These are phyloP conservation scores for Aleadryas rufinucha DNA, from an alignment of 2,113 vertebrate genomes.

Conservation along the genomic window DNA sequence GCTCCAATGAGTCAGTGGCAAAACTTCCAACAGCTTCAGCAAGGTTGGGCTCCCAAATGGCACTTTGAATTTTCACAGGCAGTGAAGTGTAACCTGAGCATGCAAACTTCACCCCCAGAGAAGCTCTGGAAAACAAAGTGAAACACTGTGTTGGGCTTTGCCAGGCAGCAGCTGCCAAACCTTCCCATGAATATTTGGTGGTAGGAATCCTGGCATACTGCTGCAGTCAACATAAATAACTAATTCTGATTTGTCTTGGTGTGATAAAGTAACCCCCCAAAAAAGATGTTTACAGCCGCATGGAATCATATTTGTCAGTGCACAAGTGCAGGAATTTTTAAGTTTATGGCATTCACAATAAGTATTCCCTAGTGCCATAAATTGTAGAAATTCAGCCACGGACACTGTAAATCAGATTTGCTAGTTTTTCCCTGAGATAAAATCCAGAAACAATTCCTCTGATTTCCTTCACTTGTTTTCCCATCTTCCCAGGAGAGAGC, in stretches of 20 bases:
- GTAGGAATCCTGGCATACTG: not conserved
- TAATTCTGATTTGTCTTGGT: not conserved
- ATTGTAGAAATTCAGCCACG: not conserved
- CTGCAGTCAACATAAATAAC: not conserved
- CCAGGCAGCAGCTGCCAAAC: not conserved
- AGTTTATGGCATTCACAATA: not conserved
- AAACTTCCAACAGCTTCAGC: not conserved
- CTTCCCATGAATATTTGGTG: not conserved
- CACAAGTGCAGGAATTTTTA: not conserved
- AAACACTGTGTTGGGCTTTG: not conserved
- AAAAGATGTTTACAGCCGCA: not conserved
- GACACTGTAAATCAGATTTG: not conserved
- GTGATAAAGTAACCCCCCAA: not conserved
- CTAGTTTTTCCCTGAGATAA: not conserved
- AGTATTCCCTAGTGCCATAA: not conserved
- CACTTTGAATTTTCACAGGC: not conserved
- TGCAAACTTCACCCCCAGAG: not conserved
- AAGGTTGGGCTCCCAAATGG: not conserved
- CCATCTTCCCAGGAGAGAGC: not conserved
- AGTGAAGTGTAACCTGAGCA: not conserved
- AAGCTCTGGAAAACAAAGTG: not conserved
- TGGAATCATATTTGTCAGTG: not conserved
- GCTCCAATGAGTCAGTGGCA: not conserved
- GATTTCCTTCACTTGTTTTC: constrained; percentile 3
- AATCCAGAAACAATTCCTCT: not conserved